Conservation (phyloP, 2,113 vertebrate species). For the Dasyprocta punctata region DNA sequence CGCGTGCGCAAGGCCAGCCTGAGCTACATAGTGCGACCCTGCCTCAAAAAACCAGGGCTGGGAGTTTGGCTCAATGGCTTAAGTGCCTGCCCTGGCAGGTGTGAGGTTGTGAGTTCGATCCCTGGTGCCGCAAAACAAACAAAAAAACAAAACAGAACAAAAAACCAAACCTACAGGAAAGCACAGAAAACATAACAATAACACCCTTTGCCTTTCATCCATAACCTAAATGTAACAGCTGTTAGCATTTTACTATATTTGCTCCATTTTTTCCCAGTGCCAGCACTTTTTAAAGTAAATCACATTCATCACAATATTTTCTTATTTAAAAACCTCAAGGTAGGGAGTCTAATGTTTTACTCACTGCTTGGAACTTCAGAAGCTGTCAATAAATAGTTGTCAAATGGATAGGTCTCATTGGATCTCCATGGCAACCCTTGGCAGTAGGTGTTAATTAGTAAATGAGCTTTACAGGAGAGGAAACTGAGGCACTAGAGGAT, state of each 20-base stretch:
- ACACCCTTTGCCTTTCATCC: neutral
- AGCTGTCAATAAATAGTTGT: neutral
- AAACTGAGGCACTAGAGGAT: neutral
- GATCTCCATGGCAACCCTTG: neutral
- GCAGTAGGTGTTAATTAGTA: neutral
- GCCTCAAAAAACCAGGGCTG: too few species aligned
- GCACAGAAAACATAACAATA: neutral
- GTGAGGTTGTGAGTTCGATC: too few species aligned
- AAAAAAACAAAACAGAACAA: too few species aligned
- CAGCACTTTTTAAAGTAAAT: constrained; percentile 45
- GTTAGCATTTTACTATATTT: neutral
- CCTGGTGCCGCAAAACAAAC: too few species aligned
- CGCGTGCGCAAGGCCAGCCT: too few species aligned
- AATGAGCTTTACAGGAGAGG: neutral
- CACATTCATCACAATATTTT: neutral
- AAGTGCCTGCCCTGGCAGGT: too few species aligned
- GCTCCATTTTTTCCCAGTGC: neutral
- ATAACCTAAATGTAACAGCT: neutral
- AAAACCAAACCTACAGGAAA: constrained; percentile 32
- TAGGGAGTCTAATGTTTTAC: neutral
- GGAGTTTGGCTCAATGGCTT: too few species aligned
- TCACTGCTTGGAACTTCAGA: neutral
- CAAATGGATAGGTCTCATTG: neutral
- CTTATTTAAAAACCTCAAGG: neutral
- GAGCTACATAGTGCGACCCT: too few species aligned